phyloP scores from a whole-genome alignment of 2,113 vertebrate species.

The Peucedramus taeniatus region DNA sequence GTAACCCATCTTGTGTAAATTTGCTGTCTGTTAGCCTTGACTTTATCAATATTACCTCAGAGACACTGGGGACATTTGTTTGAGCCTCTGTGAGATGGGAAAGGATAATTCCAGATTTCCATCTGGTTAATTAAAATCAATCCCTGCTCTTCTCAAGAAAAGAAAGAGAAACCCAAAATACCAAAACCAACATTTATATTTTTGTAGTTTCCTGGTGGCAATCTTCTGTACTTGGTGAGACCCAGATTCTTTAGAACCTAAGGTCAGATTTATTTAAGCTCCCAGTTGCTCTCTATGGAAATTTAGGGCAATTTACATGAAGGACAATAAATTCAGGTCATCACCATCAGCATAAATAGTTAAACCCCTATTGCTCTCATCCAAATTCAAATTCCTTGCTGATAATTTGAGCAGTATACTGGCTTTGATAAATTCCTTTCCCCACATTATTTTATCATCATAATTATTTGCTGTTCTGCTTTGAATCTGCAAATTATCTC shows the following conservation, averaged over 20 bases:
- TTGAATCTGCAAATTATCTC: conserved; percentile 24
- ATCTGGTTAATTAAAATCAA: neutral
- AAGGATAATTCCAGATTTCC: neutral
- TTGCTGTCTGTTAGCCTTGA: neutral
- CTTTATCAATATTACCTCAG: neutral
- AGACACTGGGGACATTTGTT: fast-evolving
- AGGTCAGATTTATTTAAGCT: neutral
- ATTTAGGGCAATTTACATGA: neutral
- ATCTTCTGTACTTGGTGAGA: neutral
- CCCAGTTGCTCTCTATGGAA: neutral
- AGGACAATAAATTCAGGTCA: neutral
- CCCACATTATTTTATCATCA: neutral
- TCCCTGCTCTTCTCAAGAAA: neutral
- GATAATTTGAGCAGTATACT: neutral
- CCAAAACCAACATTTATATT: neutral
- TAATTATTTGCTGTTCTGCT: conserved; percentile 30
- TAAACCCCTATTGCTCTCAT: neutral
- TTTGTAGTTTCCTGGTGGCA: neutral
- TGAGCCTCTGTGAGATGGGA: neutral
- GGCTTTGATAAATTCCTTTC: conserved; percentile 30
- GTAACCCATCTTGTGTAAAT: neutral
- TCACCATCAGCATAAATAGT: neutral
- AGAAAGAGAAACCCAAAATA: neutral
- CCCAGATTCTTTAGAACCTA: neutral
- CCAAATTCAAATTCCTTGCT: neutral